phyloP scores from a whole-genome alignment of 1,140 invertebrate genomes.

The Plutomurus gul region DNA sequence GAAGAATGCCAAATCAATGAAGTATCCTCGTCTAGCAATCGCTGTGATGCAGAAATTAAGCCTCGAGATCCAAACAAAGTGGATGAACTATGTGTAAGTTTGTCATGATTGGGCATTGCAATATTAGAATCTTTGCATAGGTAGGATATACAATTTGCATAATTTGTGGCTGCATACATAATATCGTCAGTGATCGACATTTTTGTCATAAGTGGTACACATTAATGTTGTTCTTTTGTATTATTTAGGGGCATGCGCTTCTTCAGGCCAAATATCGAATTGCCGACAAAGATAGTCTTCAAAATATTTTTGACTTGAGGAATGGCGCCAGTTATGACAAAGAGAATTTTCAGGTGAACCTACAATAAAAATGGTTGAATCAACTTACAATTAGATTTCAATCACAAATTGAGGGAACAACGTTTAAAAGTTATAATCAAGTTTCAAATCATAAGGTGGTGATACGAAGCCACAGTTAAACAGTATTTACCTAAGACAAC shows the following conservation, averaged over 20 bases:
- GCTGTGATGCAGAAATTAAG: neutral
- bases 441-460: too few relatives aligned
- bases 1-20: conserved; percentile 44
- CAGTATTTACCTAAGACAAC: too few relatives aligned
- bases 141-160: neutral
- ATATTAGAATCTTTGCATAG: neutral
- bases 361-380: neutral
- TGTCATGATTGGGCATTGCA: neutral
- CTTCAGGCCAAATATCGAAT: conserved; percentile 23
- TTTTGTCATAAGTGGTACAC: conserved; percentile 1
- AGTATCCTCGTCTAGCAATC: conserved; percentile 31
- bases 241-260: conserved; percentile 43
- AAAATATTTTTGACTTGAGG: conserved; percentile 45
- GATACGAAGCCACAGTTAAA: too few relatives aligned
- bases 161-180: conserved; percentile 23
- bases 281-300: conserved; percentile 30
- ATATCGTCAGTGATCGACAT: neutral
- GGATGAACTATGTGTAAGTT: conserved; percentile 49
- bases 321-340: conserved; percentile 40
- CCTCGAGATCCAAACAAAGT: conserved; percentile 19
- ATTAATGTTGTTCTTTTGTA: conserved; percentile 1
- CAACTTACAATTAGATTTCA: neutral
- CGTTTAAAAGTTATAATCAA: too few relatives aligned
- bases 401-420: too few relatives aligned
- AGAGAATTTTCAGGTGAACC: conserved; percentile 45